phyloP scores from a whole-genome alignment of 1,140 invertebrate species.

The Drosophila equinoxialis region DNA sequence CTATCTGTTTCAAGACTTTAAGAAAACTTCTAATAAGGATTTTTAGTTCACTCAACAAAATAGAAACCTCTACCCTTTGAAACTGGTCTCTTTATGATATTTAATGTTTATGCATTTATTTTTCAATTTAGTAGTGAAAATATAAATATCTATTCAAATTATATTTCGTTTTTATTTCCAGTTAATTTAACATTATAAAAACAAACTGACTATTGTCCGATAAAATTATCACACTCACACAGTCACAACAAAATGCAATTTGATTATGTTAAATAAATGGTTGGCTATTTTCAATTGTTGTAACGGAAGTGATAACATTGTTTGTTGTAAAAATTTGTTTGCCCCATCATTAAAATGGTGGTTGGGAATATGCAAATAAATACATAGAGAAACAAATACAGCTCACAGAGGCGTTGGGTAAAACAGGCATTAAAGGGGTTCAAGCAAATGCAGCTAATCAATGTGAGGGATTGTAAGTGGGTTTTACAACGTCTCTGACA shows the following conservation, averaged over 20 bases:
- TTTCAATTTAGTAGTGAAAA: not conserved
- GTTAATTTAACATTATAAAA: slow-evolving; percentile 19
- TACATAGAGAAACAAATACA: slow-evolving; percentile 11
- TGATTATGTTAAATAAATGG: slow-evolving; percentile 48
- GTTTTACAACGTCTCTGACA: not conserved
- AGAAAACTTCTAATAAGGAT: no score
- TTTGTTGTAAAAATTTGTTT: slow-evolving; percentile 47
- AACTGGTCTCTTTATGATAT: no score
- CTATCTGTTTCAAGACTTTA: no score
- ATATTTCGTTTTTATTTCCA: slow-evolving; percentile 5
- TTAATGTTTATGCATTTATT: no score
- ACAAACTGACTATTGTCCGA: not conserved
- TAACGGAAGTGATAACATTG: slow-evolving; percentile 55
- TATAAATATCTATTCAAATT: not conserved
- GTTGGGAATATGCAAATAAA: slow-evolving; percentile 34
- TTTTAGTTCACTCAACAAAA: no score
- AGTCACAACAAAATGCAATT: slow-evolving; percentile 10
- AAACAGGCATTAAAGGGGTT: no score
- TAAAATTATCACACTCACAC: slow-evolving; percentile 2
- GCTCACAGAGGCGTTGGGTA: not conserved
- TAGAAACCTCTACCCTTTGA: no score
- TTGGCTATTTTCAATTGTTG: slow-evolving; percentile 8
- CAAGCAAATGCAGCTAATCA: no score
- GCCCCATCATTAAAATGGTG: slow-evolving; percentile 42
- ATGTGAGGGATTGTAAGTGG: no score